phyloP scores from a whole-genome alignment of 2,113 vertebrate species.

The Phyllopteryx taeniolatus region DNA sequence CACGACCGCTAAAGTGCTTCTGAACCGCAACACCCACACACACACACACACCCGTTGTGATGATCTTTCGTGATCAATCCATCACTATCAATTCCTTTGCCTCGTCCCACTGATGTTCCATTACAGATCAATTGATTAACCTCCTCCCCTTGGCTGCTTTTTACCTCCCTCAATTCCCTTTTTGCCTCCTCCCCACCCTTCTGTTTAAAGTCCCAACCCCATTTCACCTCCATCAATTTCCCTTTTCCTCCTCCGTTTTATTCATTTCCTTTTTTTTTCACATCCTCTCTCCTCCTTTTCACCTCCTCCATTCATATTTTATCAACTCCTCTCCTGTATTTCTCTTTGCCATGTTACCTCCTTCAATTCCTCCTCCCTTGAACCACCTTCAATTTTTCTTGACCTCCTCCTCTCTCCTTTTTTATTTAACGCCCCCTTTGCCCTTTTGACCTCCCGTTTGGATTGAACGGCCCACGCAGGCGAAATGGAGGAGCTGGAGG shows the following conservation, averaged over 20 bases:
- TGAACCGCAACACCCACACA: not conserved
- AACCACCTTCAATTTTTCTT: constrained; percentile 31
- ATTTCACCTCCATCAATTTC: too few relatives aligned
- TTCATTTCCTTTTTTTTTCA: not conserved
- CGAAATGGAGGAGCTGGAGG: constrained; percentile 97
- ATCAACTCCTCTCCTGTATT: too few relatives aligned
- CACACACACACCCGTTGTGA: constrained; percentile 4
- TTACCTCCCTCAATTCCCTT: constrained; percentile 40
- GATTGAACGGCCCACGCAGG: constrained; percentile 61
- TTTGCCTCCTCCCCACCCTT: constrained; percentile 18
- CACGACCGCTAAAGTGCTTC: constrained; percentile 51
- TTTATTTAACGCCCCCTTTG: constrained; percentile 39
- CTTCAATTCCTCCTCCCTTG: constrained; percentile 38
- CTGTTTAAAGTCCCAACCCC: not conserved
- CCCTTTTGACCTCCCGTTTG: not conserved
- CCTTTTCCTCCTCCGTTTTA: not conserved
- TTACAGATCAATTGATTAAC: constrained; percentile 1
- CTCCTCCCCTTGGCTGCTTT: constrained; percentile 43
- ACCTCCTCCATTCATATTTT: not conserved
- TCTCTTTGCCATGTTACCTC: constrained; percentile 18
- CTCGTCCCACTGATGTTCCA: constrained; percentile 22
- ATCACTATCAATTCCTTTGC: constrained; percentile 43
- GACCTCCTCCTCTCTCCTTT: constrained; percentile 38
- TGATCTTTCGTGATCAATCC: constrained; percentile 39
- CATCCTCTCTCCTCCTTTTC: constrained; percentile 19